Percentiles rank a stretch among this genome's conserved stretches.
Conservation (phyloP, 2,888 invertebrate genomes). For the Noctua janthina region DNA sequence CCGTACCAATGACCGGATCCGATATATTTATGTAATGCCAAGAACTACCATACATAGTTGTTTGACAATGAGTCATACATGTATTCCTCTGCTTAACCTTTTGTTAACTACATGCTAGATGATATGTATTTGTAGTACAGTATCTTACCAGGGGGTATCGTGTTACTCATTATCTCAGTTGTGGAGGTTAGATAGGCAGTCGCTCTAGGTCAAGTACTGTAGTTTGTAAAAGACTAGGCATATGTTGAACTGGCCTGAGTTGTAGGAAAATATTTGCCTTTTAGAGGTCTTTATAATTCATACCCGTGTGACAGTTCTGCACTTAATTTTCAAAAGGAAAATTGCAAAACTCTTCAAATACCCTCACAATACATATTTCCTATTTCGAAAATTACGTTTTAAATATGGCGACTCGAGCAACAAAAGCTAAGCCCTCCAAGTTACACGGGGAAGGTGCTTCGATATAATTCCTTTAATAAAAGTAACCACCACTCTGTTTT, state of each 20-base stretch:
- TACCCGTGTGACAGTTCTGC: neutral
- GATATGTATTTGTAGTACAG: neutral
- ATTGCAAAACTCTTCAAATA: constrained; percentile 1
- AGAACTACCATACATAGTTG: neutral
- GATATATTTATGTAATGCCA: neutral
- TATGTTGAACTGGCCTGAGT: neutral
- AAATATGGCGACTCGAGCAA: constrained; percentile 33
- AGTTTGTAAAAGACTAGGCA: neutral
- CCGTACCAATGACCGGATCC: no score
- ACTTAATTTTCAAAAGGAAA: neutral
- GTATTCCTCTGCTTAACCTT: neutral
- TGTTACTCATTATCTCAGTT: neutral
- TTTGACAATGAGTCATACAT: neutral
- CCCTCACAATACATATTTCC: constrained; percentile 29
- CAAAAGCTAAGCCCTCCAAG: constrained; percentile 44
- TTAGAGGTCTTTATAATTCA: neutral
- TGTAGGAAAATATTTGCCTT: neutral
- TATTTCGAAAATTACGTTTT: constrained; percentile 38
- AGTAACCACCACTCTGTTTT: constrained; percentile 38
- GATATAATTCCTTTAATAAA: constrained; percentile 48
- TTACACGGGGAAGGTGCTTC: constrained; percentile 30
- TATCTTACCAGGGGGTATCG: neutral
- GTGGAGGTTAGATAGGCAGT: neutral
- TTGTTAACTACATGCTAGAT: neutral
- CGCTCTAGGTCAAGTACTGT: no score